Conservation (phyloP, 1,140 invertebrate species). For the Bombus ignitus region DNA sequence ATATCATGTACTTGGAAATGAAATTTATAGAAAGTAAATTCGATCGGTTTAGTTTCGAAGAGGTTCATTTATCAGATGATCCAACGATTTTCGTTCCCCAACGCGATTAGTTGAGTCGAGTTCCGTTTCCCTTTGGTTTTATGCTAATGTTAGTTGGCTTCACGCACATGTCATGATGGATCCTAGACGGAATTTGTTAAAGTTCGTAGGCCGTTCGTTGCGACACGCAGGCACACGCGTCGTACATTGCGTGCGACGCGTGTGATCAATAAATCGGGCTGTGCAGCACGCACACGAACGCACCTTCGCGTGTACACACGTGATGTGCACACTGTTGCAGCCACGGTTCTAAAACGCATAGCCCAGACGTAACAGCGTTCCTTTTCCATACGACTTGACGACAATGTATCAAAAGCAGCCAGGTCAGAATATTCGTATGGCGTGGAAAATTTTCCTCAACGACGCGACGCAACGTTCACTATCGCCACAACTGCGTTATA, state of each 20-base stretch:
- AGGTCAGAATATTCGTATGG: neutral
- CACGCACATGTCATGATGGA: slow-evolving; percentile 33
- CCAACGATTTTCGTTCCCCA: neutral
- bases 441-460: slow-evolving; percentile 17
- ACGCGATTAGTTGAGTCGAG: neutral
- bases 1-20: no score
- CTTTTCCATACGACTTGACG: neutral
- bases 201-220: slow-evolving; percentile 48
- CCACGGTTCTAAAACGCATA: slow-evolving; percentile 35
- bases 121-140: slow-evolving; percentile 19
- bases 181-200: slow-evolving; percentile 59
- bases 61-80: slow-evolving; percentile 1
- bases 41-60: neutral
- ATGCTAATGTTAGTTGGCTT: slow-evolving; percentile 29
- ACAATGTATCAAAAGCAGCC: slow-evolving; percentile 20
- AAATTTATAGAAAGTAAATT: neutral
- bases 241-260: slow-evolving; percentile 76
- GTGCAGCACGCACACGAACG: slow-evolving; percentile 69
- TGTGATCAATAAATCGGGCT: slow-evolving; percentile 81
- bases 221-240: slow-evolving; percentile 68
- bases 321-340: slow-evolving; percentile 47
- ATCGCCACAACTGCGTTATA: neutral
- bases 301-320: slow-evolving; percentile 62
- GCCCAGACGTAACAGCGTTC: slow-evolving; percentile 2
- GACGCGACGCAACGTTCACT: no score